Evolutionary conservation across 2,113 vertebrate species (phyloP).

Genomic region (Bathybates hornii): DNA sequence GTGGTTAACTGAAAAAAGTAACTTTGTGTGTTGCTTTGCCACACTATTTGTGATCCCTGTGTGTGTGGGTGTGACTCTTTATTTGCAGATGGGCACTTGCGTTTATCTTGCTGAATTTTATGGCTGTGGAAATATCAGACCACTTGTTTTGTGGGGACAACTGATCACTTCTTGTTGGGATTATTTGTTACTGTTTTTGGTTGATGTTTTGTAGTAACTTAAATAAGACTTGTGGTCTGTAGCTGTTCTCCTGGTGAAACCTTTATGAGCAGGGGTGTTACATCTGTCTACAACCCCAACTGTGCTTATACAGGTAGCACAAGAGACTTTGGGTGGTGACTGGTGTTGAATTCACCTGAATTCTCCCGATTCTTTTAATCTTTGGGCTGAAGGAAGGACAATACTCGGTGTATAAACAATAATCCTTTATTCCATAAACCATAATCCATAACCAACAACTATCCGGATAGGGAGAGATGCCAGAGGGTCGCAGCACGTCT

Average conservation of each 20-base stretch:
- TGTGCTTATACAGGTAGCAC: not conserved
- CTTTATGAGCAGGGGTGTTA: not conserved
- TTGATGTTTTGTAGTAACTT: not conserved
- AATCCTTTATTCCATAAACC: too few species aligned
- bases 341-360: too few species aligned
- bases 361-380: too few species aligned
- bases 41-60: not conserved
- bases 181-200: not conserved
- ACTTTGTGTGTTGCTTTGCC: not conserved
- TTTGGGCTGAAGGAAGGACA: too few species aligned
- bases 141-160: not conserved
- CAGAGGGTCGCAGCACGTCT: too few species aligned
- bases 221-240: not conserved
- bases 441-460: too few species aligned
- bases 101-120: not conserved
- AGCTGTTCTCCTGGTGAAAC: not conserved
- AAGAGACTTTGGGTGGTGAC: not conserved
- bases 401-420: too few species aligned
- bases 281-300: not conserved
- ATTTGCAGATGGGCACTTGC: not conserved
- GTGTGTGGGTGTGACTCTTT: not conserved
- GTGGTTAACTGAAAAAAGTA: not conserved
- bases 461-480: too few species aligned
- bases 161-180: not conserved
- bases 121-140: not conserved